Conservation (phyloP, 30 jellyfish, hydroid and myxozoan species). For the Hydractinia echinata region DNA sequence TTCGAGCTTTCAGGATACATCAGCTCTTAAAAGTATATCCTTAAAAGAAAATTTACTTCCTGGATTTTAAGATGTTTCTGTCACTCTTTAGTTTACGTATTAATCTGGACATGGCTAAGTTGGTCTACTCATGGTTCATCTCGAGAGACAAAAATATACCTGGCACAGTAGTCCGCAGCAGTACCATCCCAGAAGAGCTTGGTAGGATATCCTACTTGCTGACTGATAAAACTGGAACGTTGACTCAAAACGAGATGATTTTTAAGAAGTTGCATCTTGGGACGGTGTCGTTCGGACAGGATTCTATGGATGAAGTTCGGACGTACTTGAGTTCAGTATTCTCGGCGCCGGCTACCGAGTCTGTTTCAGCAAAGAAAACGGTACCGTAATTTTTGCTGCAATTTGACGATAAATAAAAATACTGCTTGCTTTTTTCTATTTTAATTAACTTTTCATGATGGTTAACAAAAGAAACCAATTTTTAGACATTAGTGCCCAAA, state of each 20-base stretch:
- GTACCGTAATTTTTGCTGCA: conserved; percentile 3
- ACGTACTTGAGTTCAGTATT: conserved; percentile 49
- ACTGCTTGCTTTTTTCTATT: background rate
- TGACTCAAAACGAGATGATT: conserved; percentile 91
- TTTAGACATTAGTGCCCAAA: too few relatives aligned
- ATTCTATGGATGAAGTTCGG: conserved; percentile 83
- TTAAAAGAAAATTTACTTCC: too few relatives aligned
- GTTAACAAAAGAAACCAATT: background rate
- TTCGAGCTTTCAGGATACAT: too few relatives aligned
- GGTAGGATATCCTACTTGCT: conserved; percentile 78
- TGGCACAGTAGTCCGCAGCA: conserved; percentile 88
- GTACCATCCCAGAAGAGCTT: conserved; percentile 92
- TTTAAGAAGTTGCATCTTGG: conserved; percentile 79
- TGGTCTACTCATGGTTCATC: conserved; percentile 77
- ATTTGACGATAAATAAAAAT: too few relatives aligned
- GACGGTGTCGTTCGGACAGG: conserved; percentile 82
- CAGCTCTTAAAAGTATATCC: too few relatives aligned
- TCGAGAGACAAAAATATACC: conserved; percentile 69
- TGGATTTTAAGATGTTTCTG: background rate
- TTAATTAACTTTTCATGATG: background rate
- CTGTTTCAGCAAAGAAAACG: conserved; percentile 55
- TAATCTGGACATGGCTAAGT: conserved; percentile 88
- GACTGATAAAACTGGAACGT: conserved; percentile 92
- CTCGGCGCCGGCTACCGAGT: conserved; percentile 44
- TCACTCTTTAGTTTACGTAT: conserved; percentile 62